Evolutionary conservation across 2,797 vertebrate species (phyloP), one percentile per base, ranked within the genome.

Genomic region (Scomberomorus guttatus): DNA sequence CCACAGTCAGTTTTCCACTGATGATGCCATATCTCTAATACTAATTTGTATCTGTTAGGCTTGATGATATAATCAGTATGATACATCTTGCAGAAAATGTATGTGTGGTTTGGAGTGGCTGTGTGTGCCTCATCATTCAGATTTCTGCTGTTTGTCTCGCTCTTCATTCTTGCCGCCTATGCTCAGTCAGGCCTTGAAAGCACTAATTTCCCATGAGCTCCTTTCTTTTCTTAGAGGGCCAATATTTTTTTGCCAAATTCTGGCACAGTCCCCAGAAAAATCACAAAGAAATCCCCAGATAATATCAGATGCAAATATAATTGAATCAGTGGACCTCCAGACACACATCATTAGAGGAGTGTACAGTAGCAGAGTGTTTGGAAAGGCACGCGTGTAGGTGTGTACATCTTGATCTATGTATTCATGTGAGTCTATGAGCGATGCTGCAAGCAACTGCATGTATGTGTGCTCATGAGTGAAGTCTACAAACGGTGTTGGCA

Each of bases 131-230:
- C 65, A 44, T 85, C 77, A 72, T 74, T 87, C 73, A 63, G 73
- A 81, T 74, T 76, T 79, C 66, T 62, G 67, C 48, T 57, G 64
- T 65, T 75, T 77, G 72, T 75, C 52, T 77, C 60, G 22, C 57
- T 46, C 56, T 84, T 77, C 57, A 55, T 75, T 82, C 74, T 84
- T 24, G 17, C 64, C 4, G 67, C 20, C 77, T 60, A 62, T 83
- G 84, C 85, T 83, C 90, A 90, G 84, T 89, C 89, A 90, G 76
- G 87, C 85, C 81, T 89, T 85, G 66, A 91, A 90, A 91, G 84
- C 78, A 29, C 42, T 91, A 82, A 94, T 95, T 95, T 93, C 93
- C 94, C 93, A 66, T 0, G 88, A 89, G 93, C 68, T 71, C 68
- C 75, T 60, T 77, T 79, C 64, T 90, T 86, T 84, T 89, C 84